Conservation (phyloP, 2,888 invertebrate species). For the Steromphala cineraria region DNA sequence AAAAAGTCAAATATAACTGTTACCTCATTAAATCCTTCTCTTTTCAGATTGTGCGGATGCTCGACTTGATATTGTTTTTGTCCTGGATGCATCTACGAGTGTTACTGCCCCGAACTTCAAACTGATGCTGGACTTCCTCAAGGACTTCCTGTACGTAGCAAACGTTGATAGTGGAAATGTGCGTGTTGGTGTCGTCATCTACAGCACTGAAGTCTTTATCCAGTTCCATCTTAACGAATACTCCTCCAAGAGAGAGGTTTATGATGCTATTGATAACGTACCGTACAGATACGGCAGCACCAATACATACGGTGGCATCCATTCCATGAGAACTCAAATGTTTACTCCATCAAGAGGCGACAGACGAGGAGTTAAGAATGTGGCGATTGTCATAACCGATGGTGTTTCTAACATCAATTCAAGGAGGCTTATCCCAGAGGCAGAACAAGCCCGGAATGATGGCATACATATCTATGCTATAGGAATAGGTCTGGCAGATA, state of each 20-base stretch:
- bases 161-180: constrained; percentile 43
- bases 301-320: constrained; percentile 57
- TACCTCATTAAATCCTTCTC: background rate
- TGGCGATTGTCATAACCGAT: constrained; percentile 65
- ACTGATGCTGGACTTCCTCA: constrained; percentile 53
- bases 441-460: constrained; percentile 42
- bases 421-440: constrained; percentile 62
- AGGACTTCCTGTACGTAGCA: constrained; percentile 54
- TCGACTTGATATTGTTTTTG: constrained; percentile 56
- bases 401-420: constrained; percentile 70
- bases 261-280: constrained; percentile 57
- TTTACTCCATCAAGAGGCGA: constrained; percentile 53
- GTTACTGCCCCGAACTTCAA: constrained; percentile 52
- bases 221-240: constrained; percentile 62
- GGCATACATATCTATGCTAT: constrained; percentile 52
- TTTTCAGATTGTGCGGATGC: constrained; percentile 38
- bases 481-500: constrained; percentile 56
- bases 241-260: constrained; percentile 39
- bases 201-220: constrained; percentile 52
- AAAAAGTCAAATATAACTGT: too few species aligned
- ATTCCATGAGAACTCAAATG: constrained; percentile 46
- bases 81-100: constrained; percentile 66
- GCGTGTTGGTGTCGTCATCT: constrained; percentile 34
- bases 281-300: constrained; percentile 56
- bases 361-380: constrained; percentile 58